Evolutionary conservation across 2,113 vertebrate species (phyloP).

Genomic region (Capricornis sumatraensis): DNA sequence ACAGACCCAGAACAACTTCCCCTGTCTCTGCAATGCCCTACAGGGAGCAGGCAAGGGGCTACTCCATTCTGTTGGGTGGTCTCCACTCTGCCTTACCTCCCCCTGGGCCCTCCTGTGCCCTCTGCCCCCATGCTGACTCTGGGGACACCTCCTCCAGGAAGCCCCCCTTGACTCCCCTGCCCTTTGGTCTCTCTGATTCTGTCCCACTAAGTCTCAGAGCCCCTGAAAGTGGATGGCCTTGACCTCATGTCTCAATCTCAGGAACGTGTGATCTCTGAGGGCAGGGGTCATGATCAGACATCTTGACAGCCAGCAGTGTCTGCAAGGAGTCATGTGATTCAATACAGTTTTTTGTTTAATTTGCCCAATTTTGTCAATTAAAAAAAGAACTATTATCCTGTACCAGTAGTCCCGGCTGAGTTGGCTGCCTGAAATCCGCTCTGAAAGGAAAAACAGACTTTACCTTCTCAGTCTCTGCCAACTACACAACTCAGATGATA

Average conservation of each 20-base stretch:
- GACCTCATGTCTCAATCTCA: fast-evolving
- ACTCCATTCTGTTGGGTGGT: not conserved
- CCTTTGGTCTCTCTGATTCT: not conserved
- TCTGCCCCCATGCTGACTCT: not conserved
- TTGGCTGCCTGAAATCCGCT: not conserved
- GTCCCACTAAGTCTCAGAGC: fast-evolving
- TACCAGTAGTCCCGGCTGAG: not conserved
- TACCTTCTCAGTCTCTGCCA: not conserved
- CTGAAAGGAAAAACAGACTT: not conserved
- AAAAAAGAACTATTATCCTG: not conserved
- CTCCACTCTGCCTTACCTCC: no score
- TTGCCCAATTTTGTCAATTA: not conserved
- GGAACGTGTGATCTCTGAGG: fast-evolving
- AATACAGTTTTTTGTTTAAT: not conserved
- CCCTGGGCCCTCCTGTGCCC: not conserved
- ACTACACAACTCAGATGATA: not conserved
- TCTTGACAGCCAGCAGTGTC: not conserved
- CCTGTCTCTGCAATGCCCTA: fast-evolving
- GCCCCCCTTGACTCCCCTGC: not conserved
- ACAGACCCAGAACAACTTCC: fast-evolving
- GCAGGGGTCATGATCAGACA: fast-evolving
- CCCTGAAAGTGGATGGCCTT: fast-evolving
- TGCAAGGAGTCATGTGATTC: not conserved
- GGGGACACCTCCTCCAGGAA: not conserved
- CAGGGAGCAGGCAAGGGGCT: fast-evolving